Percentiles rank a stretch among this genome's conserved stretches.
These are phyloP conservation scores for Drosophila kepulauana DNA, from an alignment of 1,140 invertebrate species.

Conservation along the genomic window DNA sequence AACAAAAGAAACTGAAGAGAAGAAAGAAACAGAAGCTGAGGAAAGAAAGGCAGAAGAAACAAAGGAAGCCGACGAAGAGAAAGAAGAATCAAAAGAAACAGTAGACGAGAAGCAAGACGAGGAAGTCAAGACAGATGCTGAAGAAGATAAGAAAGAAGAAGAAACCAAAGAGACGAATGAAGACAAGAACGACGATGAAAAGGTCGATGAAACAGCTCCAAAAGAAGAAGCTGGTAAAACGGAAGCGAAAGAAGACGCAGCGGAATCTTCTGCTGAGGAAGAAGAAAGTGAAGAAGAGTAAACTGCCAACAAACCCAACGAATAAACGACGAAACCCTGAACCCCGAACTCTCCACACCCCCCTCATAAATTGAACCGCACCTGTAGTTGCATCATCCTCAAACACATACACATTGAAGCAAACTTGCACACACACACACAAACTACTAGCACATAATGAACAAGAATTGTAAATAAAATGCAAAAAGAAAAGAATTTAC, in stretches of 20 bases:
- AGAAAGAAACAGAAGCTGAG: background rate
- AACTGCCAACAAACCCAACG: constrained; percentile 20
- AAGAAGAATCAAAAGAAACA: constrained; percentile 15
- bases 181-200: background rate
- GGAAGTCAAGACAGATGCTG: no score
- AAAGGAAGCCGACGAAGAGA: background rate
- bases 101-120: background rate
- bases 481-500: constrained; percentile 39
- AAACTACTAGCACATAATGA: constrained; percentile 65
- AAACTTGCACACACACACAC: constrained; percentile 33
- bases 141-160: background rate
- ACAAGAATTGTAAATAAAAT: constrained; percentile 69
- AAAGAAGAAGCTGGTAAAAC: constrained; percentile 1
- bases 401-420: constrained; percentile 24
- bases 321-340: constrained; percentile 13
- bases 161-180: background rate
- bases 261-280: constrained; percentile 12
- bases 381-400: constrained; percentile 24
- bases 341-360: constrained; percentile 13
- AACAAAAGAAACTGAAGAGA: constrained; percentile 7
- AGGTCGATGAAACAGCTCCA: background rate
- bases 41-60: background rate
- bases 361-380: constrained; percentile 27
- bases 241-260: constrained; percentile 5
- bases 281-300: constrained; percentile 53